A percentile compares a stretch with the other conserved stretches of the same genome.
Evolutionary conservation across 2,888 invertebrate species (phyloP).

Genomic region (Vesta saturnalis): DNA sequence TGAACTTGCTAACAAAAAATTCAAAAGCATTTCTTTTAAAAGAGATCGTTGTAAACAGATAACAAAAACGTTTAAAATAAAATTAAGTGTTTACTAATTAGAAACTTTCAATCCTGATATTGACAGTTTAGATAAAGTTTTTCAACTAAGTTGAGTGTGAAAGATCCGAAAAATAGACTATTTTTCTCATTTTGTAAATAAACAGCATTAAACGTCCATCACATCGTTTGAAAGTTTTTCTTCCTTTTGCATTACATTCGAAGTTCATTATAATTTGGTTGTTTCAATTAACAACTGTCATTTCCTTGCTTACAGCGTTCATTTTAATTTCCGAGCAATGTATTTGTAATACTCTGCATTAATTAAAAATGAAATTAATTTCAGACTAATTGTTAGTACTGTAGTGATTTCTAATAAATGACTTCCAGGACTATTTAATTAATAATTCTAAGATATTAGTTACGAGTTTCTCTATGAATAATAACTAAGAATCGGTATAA

Average conservation of each 20-base stretch:
- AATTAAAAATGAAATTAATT: slow-evolving; percentile 13
- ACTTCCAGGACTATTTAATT: slow-evolving; percentile 1
- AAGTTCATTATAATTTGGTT: slow-evolving; percentile 7
- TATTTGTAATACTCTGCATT: slow-evolving; percentile 3
- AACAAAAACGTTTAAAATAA: background rate
- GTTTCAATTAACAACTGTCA: slow-evolving; percentile 17
- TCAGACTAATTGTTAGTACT: slow-evolving; percentile 1
- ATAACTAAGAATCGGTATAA: background rate
- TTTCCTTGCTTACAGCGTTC: slow-evolving; percentile 18
- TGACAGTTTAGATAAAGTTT: slow-evolving; percentile 11
- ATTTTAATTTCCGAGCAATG: slow-evolving; percentile 7
- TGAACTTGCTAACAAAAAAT: too few species aligned
- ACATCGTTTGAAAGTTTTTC: background rate
- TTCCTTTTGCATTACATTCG: background rate
- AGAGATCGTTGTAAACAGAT: background rate
- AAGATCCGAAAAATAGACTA: too few species aligned
- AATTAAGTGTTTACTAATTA: slow-evolving; percentile 5
- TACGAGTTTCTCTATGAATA: background rate
- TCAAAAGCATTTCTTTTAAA: background rate
- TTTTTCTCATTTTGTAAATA: background rate
- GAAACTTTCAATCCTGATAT: slow-evolving; percentile 2
- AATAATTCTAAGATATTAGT: background rate
- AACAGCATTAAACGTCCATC: background rate
- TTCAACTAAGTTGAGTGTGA: background rate
- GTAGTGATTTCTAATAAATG: background rate